Conservation (phyloP, 2,797 vertebrate species). For the Spinus pinus region DNA sequence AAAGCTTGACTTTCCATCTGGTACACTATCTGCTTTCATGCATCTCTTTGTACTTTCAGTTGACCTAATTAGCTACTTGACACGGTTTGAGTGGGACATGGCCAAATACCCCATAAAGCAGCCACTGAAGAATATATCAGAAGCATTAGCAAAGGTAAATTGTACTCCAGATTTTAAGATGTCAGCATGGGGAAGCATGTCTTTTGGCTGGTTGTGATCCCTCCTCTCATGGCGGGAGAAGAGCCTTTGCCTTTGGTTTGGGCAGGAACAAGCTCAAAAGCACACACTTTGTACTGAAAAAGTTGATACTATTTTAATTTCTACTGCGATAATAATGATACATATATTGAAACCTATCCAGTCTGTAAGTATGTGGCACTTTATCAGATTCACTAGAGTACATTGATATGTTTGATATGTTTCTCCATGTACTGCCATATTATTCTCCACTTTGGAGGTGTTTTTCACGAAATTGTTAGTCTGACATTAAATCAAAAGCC, state of each 20-base stretch:
- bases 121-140: constrained; percentile 84
- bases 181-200: not conserved
- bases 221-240: not conserved
- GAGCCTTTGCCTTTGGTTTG: not conserved
- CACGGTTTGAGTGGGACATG: constrained; percentile 95
- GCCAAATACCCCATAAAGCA: constrained; percentile 90
- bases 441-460: not conserved
- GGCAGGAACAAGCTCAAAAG: not conserved
- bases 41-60: constrained; percentile 77
- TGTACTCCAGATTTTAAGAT: not conserved
- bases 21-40: not conserved
- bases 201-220: not conserved
- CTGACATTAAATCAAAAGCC: not conserved
- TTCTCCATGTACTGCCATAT: not conserved
- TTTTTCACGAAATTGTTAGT: not conserved
- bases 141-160: constrained; percentile 88
- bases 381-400: not conserved
- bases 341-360: not conserved
- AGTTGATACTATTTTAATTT: not conserved
- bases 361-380: not conserved
- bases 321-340: not conserved
- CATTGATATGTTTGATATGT: not conserved
- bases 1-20: not conserved
- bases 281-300: not conserved
- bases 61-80: constrained; percentile 87